Conservation (phyloP, 2,888 invertebrate species). For the Dryobotodes eremita region DNA sequence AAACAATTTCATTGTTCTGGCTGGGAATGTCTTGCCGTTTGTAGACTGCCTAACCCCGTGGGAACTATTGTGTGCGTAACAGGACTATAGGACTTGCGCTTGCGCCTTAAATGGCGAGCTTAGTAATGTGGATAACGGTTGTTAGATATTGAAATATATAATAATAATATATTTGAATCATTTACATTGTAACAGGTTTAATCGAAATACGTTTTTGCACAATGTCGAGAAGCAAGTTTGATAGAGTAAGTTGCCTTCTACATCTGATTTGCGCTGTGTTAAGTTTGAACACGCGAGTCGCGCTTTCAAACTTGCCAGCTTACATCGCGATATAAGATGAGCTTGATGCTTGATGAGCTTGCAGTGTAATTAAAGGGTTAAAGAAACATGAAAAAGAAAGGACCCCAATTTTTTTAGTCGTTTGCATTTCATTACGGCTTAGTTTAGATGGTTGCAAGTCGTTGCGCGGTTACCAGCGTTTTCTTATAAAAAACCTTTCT, state of each 20-base stretch:
- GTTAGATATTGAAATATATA: conserved; percentile 26
- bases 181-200: not conserved
- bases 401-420: too few relatives aligned
- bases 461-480: too few relatives aligned
- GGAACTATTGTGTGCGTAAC: conserved; percentile 71
- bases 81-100: conserved; percentile 62
- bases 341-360: not conserved
- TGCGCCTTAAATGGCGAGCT: conserved; percentile 58
- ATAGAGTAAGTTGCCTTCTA: conserved; percentile 6
- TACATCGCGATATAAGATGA: not conserved
- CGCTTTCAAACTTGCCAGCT: not conserved
- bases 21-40: conserved; percentile 71
- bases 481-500: too few relatives aligned
- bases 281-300: conserved; percentile 30
- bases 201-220: not conserved
- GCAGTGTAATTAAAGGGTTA: not conserved
- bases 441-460: too few relatives aligned
- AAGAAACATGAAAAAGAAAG: not conserved
- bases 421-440: too few relatives aligned
- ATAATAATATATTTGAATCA: not conserved
- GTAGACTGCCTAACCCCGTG: conserved; percentile 76
- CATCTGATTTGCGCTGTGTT: conserved; percentile 23
- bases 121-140: conserved; percentile 63
- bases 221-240: not conserved
- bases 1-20: conserved; percentile 69